A percentile compares a stretch with the other conserved stretches of the same genome.
Conservation (phyloP, 2,113 vertebrate species). For the Oreotrochilus melanogaster region DNA sequence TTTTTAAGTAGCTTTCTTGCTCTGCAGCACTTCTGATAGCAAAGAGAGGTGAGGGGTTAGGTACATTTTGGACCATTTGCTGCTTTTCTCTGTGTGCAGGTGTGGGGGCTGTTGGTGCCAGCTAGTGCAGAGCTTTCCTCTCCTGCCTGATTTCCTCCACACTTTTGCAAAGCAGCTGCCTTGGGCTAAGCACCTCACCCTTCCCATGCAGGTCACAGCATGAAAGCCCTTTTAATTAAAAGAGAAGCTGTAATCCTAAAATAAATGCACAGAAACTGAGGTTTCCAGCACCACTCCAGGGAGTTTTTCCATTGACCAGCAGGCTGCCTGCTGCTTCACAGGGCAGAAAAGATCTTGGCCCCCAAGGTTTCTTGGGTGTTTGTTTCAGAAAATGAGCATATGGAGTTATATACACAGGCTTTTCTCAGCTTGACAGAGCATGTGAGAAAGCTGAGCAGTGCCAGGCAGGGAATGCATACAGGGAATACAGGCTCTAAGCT, state of each 20-base stretch:
- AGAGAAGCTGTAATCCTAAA: neutral
- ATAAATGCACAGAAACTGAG: neutral
- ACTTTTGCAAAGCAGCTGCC: neutral
- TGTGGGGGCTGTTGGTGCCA: neutral
- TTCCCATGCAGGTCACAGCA: neutral
- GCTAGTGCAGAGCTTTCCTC: neutral
- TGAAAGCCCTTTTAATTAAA: neutral
- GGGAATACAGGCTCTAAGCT: neutral
- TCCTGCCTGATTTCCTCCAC: neutral
- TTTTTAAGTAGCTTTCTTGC: neutral
- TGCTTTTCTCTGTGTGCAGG: neutral
- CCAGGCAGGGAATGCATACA: neutral
- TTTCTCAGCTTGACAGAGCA: neutral
- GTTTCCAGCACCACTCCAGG: neutral
- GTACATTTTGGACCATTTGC: neutral
- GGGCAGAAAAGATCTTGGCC: neutral
- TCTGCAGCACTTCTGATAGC: neutral
- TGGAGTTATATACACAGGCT: fast-evolving
- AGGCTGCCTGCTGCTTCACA: neutral
- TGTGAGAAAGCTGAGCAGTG: neutral
- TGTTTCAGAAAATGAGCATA: neutral
- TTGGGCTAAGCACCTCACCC: neutral
- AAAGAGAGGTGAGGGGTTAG: neutral
- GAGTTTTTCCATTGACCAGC: neutral
- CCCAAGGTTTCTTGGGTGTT: neutral